Conservation (phyloP, 2,888 invertebrate species). For the Caenorhabditis auriculariae region DNA sequence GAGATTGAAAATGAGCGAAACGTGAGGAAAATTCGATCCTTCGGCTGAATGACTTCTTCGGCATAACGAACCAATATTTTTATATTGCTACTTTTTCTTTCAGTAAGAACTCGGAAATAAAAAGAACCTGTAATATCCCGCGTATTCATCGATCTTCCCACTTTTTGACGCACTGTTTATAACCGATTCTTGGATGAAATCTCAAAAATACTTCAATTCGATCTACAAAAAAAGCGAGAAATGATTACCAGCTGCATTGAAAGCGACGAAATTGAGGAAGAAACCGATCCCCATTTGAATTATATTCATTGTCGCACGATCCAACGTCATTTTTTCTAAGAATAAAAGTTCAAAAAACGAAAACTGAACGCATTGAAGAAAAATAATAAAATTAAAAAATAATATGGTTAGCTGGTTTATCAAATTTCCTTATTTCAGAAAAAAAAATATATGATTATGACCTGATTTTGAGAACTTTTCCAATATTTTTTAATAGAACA, state of each 20-base stretch:
- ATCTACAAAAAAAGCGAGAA: neutral
- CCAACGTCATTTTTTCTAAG: conserved; percentile 2
- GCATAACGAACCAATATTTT: too few species aligned
- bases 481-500: too few species aligned
- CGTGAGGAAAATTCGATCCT: too few species aligned
- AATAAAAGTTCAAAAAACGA: neutral
- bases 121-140: conserved; percentile 22
- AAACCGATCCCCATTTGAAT: conserved; percentile 86
- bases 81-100: too few species aligned
- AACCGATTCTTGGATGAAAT: conserved; percentile 79
- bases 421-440: too few species aligned
- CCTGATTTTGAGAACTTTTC: too few species aligned
- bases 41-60: too few species aligned
- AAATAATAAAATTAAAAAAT: neutral
- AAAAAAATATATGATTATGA: too few species aligned
- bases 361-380: neutral
- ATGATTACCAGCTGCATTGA: conserved; percentile 80
- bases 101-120: too few species aligned
- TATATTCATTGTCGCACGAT: conserved; percentile 73
- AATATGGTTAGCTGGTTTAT: too few species aligned
- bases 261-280: conserved; percentile 95
- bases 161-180: conserved; percentile 10
- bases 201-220: conserved; percentile 2
- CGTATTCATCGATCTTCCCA: conserved; percentile 15
- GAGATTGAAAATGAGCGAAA: too few species aligned